Base-by-base conservation (phyloP, 2,113 vertebrate genomes). In the Scopus umbretta region DNA sequence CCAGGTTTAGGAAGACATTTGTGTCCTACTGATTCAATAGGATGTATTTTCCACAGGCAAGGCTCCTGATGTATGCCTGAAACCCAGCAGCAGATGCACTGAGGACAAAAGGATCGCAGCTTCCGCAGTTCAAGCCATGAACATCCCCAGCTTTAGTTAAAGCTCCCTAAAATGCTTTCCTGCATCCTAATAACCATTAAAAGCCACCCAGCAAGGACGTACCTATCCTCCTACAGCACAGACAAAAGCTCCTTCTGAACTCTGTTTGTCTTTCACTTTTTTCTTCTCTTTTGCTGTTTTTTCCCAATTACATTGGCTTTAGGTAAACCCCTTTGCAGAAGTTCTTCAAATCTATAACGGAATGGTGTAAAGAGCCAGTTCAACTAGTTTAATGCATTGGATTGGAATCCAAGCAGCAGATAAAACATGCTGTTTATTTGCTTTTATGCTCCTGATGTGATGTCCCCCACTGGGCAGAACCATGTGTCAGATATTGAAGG, bases 11-110 rank as follows among this genome's bases (percentile, higher is more conserved):
- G 43, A 71, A 72, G 19, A 17, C 4, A 3, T 7, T 61, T 1
- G 1, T 49, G 67, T 62, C 62, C 75, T 45, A 0, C 20, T 42
- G 50, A 34, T 59, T 34, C 42, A 43, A 23, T 43, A 47, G 59
- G 80, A 47, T 1, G 2, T 4, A 36, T 56, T 87, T 85, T 65
- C 47, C 47, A 5, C 1, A 14, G 0, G 0, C 8, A 16, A 47
- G 25, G 29, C 32, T 87, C 56, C n/a, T 14, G 16, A 34, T 1
- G 4, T 6, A 4, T 18, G 23, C 56, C 61, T 85, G 43, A 36
- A 79, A 13, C 22, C 47, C 61, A 61, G 47, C 30, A 43, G n/a
- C 6, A 1, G 30, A 32, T 1, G 1, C 29, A 10, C 30, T 16
- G 75, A 68, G 49, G 53, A 56, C 16, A 16, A 40, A 50, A 47